These are phyloP conservation scores for Euwallacea fornicatus DNA, from an alignment of 1,140 invertebrate genomes.

Conservation along the genomic window DNA sequence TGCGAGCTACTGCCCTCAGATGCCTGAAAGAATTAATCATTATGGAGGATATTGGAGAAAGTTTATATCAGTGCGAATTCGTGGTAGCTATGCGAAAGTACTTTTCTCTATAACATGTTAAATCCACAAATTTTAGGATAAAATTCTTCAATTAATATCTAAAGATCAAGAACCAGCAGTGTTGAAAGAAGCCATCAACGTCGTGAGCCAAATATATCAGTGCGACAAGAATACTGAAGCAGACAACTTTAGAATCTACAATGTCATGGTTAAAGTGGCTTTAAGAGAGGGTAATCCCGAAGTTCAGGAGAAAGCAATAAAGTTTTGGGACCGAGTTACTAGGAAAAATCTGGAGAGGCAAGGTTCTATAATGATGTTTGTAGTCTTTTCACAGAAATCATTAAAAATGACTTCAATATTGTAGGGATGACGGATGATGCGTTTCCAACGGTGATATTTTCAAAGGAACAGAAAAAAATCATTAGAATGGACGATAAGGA, in stretches of 20 bases:
- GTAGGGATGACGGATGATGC: constrained; percentile 29
- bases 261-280: constrained; percentile 21
- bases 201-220: constrained; percentile 24
- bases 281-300: constrained; percentile 13
- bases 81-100: constrained; percentile 1
- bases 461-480: constrained; percentile 34
- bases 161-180: constrained; percentile 26
- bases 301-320: constrained; percentile 21
- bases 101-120: neutral
- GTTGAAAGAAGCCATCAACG: constrained; percentile 20
- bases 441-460: constrained; percentile 34
- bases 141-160: constrained; percentile 24
- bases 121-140: constrained; percentile 21
- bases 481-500: constrained; percentile 27
- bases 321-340: constrained; percentile 29
- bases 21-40: constrained; percentile 30
- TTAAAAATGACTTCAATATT: constrained; percentile 6
- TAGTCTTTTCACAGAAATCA: neutral
- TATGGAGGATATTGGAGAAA: constrained; percentile 27
- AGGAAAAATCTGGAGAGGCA: constrained; percentile 28
- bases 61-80: neutral
- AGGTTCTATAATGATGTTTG: constrained; percentile 8
- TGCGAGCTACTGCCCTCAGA: constrained; percentile 27
- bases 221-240: neutral
- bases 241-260: constrained; percentile 23